Percentiles rank a stretch among this genome's conserved stretches.
Evolutionary conservation across 2,797 vertebrate species (phyloP).

Genomic region (Caiman crocodilus): DNA sequence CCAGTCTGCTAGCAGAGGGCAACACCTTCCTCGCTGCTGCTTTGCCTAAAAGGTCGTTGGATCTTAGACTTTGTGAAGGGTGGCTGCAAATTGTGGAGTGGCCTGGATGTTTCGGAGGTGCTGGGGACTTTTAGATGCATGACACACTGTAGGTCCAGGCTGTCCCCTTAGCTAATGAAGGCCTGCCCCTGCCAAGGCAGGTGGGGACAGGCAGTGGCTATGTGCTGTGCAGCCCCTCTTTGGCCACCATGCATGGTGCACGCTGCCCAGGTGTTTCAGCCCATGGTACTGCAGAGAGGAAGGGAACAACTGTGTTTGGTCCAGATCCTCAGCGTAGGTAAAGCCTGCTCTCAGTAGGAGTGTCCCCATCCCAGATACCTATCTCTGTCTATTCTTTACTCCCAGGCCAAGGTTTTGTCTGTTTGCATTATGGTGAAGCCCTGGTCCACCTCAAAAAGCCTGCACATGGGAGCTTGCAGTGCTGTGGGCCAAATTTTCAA

Average conservation of each 20-base stretch:
- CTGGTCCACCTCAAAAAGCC: too few species aligned
- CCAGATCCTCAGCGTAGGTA: neutral
- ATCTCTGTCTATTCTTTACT: neutral
- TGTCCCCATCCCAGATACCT: neutral
- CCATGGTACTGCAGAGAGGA: neutral
- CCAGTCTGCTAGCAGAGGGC: constrained; percentile 24
- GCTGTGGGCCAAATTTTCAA: neutral
- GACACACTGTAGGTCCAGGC: neutral
- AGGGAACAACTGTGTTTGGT: neutral
- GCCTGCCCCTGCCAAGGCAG: neutral
- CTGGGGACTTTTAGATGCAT: too few species aligned
- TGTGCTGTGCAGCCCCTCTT: neutral
- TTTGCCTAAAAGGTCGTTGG: too few species aligned
- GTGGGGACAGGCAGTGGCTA: neutral
- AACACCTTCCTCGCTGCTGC: constrained; percentile 36
- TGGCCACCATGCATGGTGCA: neutral
- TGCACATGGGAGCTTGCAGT: neutral
- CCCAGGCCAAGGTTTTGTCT: neutral
- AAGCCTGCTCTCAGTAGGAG: neutral
- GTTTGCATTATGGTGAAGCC: neutral
- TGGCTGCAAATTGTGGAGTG: neutral
- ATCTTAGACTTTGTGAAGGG: too few species aligned
- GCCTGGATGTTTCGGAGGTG: constrained; percentile 20
- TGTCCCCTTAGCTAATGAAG: neutral
- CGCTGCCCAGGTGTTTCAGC: neutral